Percentiles rank a stretch among this genome's conserved stretches.
Evolutionary conservation across 30 jellyfish, hydroid and myxozoan species (phyloP).

Genomic region (Sanderia malayensis): DNA sequence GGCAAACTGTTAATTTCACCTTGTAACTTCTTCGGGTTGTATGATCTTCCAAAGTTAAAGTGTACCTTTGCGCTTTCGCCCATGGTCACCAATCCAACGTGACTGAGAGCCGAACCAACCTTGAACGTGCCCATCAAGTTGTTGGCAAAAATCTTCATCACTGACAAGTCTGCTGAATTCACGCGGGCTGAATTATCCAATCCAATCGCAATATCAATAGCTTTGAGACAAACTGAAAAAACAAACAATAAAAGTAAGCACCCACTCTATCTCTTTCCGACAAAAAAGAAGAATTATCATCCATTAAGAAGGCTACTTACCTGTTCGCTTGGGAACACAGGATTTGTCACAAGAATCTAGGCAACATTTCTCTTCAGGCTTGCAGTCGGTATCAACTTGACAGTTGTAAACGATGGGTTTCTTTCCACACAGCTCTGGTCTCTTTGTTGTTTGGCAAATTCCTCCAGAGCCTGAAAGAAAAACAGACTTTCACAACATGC

Average conservation of each 20-base stretch:
- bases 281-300: too few species aligned
- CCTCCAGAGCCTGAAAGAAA: constrained; percentile 95
- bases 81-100: constrained; percentile 64
- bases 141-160: constrained; percentile 66
- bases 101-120: constrained; percentile 72
- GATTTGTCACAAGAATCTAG: constrained; percentile 80
- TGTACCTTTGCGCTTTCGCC: constrained; percentile 51
- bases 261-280: too few species aligned
- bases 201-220: constrained; percentile 90
- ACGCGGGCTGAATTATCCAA: constrained; percentile 61
- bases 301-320: too few species aligned
- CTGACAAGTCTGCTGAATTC: constrained; percentile 41
- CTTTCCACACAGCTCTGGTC: constrained; percentile 33
- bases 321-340: constrained; percentile 64
- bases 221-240: constrained; percentile 83
- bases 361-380: constrained; percentile 85
- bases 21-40: constrained; percentile 46
- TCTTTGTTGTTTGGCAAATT: constrained; percentile 49
- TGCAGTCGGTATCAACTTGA: constrained; percentile 84
- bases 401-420: constrained; percentile 62
- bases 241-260: neutral
- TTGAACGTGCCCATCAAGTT: constrained; percentile 66
- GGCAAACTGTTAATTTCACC: constrained; percentile 54
- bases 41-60: constrained; percentile 62
- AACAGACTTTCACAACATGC: too few species aligned